Evolutionary conservation across 2,888 invertebrate species (phyloP).

Genomic region (Tipula helvola): DNA sequence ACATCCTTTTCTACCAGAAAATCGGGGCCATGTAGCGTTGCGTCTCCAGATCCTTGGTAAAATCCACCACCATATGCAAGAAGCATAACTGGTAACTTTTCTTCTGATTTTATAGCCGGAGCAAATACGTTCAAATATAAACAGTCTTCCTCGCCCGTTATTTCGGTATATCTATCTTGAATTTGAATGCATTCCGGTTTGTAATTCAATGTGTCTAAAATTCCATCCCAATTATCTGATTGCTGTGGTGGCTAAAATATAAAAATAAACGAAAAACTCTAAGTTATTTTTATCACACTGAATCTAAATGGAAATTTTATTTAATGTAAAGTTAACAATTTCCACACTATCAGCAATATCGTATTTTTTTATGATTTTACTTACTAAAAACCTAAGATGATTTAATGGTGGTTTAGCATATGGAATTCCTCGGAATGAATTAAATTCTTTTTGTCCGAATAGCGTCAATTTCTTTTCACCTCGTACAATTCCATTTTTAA

Average conservation of each 20-base stretch:
- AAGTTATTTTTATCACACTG: too few species aligned
- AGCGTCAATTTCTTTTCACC: background rate
- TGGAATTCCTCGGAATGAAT: constrained; percentile 5
- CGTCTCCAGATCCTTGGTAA: background rate
- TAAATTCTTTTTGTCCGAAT: background rate
- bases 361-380: too few species aligned
- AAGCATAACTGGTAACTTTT: constrained; percentile 10
- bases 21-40: background rate
- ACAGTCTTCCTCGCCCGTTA: background rate
- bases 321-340: too few species aligned
- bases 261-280: too few species aligned
- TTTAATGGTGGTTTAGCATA: background rate
- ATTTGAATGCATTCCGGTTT: background rate
- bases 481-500: background rate
- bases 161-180: background rate
- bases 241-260: background rate
- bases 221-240: background rate
- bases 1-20: constrained; percentile 8
- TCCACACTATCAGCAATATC: too few species aligned
- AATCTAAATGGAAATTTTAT: background rate
- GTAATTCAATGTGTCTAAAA: background rate
- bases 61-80: constrained; percentile 11
- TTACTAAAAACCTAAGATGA: background rate
- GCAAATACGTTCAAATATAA: background rate
- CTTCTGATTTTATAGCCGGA: background rate